These are phyloP conservation scores for Falco rusticolus DNA, from an alignment of 2,797 vertebrate species.

Conservation along the genomic window DNA sequence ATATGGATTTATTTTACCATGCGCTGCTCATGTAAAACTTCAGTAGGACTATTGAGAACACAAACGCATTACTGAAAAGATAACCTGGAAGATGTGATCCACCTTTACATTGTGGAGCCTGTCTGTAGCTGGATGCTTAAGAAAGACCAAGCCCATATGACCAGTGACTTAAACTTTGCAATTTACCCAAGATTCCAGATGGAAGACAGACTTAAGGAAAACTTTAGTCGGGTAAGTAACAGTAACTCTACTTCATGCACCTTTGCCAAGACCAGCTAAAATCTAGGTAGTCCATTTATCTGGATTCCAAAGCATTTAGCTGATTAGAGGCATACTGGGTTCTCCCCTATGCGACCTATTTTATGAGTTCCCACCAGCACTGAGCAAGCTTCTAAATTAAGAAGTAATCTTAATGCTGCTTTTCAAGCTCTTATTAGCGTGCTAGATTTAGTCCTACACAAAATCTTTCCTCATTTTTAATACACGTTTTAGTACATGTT, in stretches of 20 bases:
- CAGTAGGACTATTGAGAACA: background rate
- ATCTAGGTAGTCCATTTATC: background rate
- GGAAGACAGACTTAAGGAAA: background rate
- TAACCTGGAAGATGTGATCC: background rate
- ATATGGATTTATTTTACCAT: background rate
- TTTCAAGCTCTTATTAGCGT: conserved; percentile 67
- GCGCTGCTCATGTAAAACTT: background rate
- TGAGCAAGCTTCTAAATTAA: conserved; percentile 35
- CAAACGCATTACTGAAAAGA: background rate
- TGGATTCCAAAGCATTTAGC: background rate
- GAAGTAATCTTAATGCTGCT: conserved; percentile 8
- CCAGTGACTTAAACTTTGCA: background rate
- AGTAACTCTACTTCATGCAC: background rate
- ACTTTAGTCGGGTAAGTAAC: no score
- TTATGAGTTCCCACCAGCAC: conserved; percentile 29
- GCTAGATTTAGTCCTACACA: conserved; percentile 63
- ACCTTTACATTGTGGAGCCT: background rate
- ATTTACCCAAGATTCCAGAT: background rate
- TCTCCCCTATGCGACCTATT: background rate
- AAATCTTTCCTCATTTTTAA: conserved; percentile 72
- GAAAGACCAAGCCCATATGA: accelerated
- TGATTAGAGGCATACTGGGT: background rate
- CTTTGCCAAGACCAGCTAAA: background rate
- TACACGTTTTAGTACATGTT: conserved; percentile 45
- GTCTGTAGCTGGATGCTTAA: no score